Percentiles rank a stretch among this genome's conserved stretches.
Evolutionary conservation across 2,113 vertebrate species (phyloP).

Genomic region (Psittacula cyanocephala): DNA sequence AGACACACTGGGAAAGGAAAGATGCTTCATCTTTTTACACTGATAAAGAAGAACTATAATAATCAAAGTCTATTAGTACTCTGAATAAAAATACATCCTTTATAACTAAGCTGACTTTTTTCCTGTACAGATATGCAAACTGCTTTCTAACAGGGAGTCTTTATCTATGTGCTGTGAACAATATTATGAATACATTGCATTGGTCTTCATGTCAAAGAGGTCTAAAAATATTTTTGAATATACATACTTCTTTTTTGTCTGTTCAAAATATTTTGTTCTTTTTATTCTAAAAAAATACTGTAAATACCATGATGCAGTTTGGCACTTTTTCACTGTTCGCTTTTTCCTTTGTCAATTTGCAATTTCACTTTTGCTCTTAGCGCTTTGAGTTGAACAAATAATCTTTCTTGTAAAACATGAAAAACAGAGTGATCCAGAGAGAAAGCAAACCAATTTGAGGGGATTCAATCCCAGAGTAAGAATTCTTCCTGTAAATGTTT

Average conservation of each 20-base stretch:
- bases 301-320: not conserved
- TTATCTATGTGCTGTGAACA: not conserved
- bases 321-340: not conserved
- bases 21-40: not conserved
- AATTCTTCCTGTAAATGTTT: not conserved
- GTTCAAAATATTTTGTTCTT: not conserved
- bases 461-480: not conserved
- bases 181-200: not conserved
- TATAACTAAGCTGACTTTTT: not conserved
- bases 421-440: not conserved
- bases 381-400: not conserved
- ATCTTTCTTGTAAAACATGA: not conserved
- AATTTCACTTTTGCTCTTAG: not conserved
- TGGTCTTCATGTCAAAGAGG: not conserved
- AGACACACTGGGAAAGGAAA: not conserved
- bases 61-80: not conserved
- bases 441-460: not conserved
- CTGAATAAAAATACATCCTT: not conserved
- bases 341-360: not conserved
- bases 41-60: not conserved
- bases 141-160: not conserved
- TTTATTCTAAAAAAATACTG: not conserved
- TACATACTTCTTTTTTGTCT: fast-evolving
- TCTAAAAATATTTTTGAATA: not conserved
- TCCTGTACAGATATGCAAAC: not conserved